phyloP scores from a whole-genome alignment of 2,113 vertebrate genomes.

The Chascanopsetta lugubris region DNA sequence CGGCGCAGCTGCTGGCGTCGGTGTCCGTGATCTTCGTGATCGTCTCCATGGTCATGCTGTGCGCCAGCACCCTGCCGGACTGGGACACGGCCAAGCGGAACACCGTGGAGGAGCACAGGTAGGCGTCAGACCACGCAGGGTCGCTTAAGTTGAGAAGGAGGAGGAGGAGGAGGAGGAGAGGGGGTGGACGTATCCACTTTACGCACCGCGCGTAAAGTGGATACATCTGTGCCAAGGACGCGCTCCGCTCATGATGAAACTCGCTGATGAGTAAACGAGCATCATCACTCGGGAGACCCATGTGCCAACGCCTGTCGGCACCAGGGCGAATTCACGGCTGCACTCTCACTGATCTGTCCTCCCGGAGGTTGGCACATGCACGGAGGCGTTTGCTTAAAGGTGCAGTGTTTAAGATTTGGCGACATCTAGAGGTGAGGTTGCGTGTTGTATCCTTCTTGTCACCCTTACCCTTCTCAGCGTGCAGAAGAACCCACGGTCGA shows the following conservation, averaged over 20 bases:
- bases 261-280: constrained; percentile 6
- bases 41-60: constrained; percentile 96
- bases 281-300: background rate
- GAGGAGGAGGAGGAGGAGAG: constrained; percentile 10
- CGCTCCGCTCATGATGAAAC: background rate
- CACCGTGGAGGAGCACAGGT: constrained; percentile 96
- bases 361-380: background rate
- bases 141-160: constrained; percentile 12
- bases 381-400: background rate
- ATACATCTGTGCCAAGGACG: background rate
- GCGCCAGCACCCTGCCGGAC: constrained; percentile 96
- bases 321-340: constrained; percentile 3
- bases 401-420: too few relatives aligned
- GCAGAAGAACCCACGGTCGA: too few relatives aligned
- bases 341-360: background rate
- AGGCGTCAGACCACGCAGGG: constrained; percentile 56
- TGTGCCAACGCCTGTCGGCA: background rate
- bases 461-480: too few relatives aligned
- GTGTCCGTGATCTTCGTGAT: constrained; percentile 97
- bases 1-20: constrained; percentile 92
- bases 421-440: too few relatives aligned
- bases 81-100: constrained; percentile 94
- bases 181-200: background rate
- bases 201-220: constrained; percentile 54
- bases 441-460: too few relatives aligned